Conservation (phyloP, 2,113 vertebrate genomes). For the Chaetorhynchus papuensis region DNA sequence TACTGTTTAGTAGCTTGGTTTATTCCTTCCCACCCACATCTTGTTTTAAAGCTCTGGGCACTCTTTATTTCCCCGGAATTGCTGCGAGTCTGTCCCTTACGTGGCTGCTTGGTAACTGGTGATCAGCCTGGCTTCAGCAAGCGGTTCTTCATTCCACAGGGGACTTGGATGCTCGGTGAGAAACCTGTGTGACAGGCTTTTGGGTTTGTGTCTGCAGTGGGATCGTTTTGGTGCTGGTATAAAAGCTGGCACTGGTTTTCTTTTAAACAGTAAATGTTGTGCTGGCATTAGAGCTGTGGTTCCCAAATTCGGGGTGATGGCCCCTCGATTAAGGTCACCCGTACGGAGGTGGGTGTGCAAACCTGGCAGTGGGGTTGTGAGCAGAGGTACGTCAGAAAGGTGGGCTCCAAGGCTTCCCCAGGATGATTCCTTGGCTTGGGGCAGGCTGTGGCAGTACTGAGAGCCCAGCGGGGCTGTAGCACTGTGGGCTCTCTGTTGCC, state of each 20-base stretch:
- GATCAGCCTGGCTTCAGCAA: background rate
- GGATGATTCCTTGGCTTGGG: background rate
- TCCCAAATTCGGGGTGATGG: background rate
- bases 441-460: background rate
- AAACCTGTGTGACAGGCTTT: background rate
- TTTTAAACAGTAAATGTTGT: background rate
- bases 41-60: slow-evolving; percentile 2
- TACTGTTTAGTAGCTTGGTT: background rate
- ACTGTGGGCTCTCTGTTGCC: background rate
- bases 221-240: background rate
- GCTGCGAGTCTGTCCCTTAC: background rate
- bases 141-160: background rate
- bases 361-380: background rate
- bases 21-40: slow-evolving; percentile 5
- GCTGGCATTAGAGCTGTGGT: background rate
- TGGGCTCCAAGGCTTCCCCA: background rate
- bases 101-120: background rate
- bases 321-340: no score
- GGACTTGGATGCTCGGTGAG: background rate
- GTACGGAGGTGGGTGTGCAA: background rate
- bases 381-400: background rate
- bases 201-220: background rate
- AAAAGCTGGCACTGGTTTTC: background rate
- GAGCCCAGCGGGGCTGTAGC: background rate
- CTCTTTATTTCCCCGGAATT: background rate